Evolutionary conservation across 2,888 invertebrate genomes (phyloP), one percentile per base, ranked within the genome.

Genomic region (Noctua janthe): DNA sequence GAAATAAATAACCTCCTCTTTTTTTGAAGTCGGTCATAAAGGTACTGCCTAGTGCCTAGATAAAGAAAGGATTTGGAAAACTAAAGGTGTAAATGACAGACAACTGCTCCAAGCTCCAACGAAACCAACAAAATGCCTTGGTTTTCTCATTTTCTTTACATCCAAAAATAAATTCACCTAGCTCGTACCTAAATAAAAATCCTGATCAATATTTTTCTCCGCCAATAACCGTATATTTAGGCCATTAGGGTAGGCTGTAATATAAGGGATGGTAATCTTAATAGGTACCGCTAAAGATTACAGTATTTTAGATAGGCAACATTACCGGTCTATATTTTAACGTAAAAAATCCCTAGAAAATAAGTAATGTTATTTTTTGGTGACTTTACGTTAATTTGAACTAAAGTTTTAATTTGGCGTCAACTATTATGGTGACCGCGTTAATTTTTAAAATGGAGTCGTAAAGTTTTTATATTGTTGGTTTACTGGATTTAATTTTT

Each of bases 171-270:
- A 81, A 71, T 71, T 71, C 23, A 64, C 29, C 47, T 43, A 76
- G 49, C 73, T 78, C 71, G 62, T 80, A 82, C n/a, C 13, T 59
- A 86, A 81, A 84, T 82, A 82, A 77, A 81, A 62, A 56, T 67
- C n/a, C 70, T 43, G 84, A 88, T 82, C 85, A 83, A 87, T 89
- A 89, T 88, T 83, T 86, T 80, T 78, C 80, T 88, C 79, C 76
- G 74, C 87, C 85, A 88, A 91, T 90, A 91, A 92, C 90, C 87
- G 78, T 87, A 85, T 90, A 89, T 91, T 91, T 88, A 71, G 84
- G 72, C 76, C 84, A 83, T 84, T 87, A 87, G 76, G 81, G 80
- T 82, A 79, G 82, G 81, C 62, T 86, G 78, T 83, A 78, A 82
- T 85, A 81, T 86, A 83, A 74, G 88, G 87, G 86, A 85, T 83